Conservation (phyloP, 2,113 vertebrate genomes). For the Oreochromis aureus region DNA sequence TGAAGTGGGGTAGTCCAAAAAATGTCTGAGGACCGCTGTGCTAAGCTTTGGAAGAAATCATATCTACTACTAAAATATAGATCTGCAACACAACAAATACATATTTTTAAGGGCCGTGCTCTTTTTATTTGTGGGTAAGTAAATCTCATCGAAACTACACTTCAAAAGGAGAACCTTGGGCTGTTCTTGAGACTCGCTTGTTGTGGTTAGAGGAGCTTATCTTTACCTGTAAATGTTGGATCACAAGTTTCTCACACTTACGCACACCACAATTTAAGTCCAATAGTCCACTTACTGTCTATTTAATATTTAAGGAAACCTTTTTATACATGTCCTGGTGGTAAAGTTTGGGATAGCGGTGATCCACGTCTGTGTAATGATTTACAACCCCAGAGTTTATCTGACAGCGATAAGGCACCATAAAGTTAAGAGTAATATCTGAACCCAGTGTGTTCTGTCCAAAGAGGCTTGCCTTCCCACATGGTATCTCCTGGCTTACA, state of each 20-base stretch:
- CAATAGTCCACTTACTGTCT: background rate
- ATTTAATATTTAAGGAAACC: background rate
- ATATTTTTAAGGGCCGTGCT: background rate
- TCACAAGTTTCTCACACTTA: background rate
- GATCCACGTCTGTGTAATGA: slow-evolving; percentile 30
- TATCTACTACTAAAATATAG: background rate
- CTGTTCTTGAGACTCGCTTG: background rate
- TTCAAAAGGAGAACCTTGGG: background rate
- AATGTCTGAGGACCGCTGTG: background rate
- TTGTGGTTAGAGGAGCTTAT: background rate
- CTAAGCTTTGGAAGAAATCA: slow-evolving; percentile 13
- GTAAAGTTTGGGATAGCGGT: background rate
- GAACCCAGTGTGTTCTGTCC: background rate
- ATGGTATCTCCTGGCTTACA: slow-evolving; percentile 22
- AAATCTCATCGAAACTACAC: background rate
- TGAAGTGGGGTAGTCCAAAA: background rate
- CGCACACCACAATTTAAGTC: background rate
- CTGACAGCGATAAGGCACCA: slow-evolving; percentile 37
- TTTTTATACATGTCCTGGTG: background rate
- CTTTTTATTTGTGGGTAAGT: background rate
- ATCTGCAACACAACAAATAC: slow-evolving; percentile 6
- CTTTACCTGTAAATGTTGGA: background rate
- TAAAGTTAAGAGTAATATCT: slow-evolving; percentile 52
- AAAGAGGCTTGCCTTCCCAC: slow-evolving; percentile 9
- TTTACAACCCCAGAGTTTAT: slow-evolving; percentile 4